Evolutionary conservation across 2,888 invertebrate species (phyloP), one percentile per base, ranked within the genome.

Genomic region (Xestobium rufovillosum): DNA sequence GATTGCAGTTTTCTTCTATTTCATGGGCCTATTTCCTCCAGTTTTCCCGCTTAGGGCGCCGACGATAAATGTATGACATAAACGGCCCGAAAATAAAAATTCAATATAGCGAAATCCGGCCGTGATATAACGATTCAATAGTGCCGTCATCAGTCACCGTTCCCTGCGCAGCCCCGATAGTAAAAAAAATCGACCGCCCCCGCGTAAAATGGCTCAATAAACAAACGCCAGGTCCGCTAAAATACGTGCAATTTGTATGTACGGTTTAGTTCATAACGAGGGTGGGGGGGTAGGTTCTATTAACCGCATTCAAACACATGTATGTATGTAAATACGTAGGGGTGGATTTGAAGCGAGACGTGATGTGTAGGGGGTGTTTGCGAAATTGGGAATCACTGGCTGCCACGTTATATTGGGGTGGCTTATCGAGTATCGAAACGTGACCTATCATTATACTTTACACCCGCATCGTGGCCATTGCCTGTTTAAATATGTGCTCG

Each of bases 171-270:
- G 27, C 44, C 37, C 39, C 47, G 49, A 43, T n/a, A 44, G 53
- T 52, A 55, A 56, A 59, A 57, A 59, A 50, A 53, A 51, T 58
- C 57, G 55, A 57, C 56, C 50, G 47, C 55, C n/a, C n/a, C n/a
- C n/a, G 50, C 57, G 55, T 55, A 51, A 55, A 58, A 58, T 53
- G 51, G 54, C 52, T 52, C 53, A 54, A 56, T 56, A 59, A 57
- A 57, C 57, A 53, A 49, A 48, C n/a, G n/a, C 48, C 46, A 48
- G 42, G 48, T 50, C 49, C 51, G 50, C 45, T 51, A 51, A 52
- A 55, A 49, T 48, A 52, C 53, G 44, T 48, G 48, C 51, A 50
- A 55, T 57, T 56, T 52, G 53, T 55, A 51, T 47, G 44, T 48
- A 47, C 49, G 47, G n/a, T n/a, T 49, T 47, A 45, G 43, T 39